phyloP scores from a whole-genome alignment of 1,140 invertebrate species.

The Diachasma alloeum region DNA sequence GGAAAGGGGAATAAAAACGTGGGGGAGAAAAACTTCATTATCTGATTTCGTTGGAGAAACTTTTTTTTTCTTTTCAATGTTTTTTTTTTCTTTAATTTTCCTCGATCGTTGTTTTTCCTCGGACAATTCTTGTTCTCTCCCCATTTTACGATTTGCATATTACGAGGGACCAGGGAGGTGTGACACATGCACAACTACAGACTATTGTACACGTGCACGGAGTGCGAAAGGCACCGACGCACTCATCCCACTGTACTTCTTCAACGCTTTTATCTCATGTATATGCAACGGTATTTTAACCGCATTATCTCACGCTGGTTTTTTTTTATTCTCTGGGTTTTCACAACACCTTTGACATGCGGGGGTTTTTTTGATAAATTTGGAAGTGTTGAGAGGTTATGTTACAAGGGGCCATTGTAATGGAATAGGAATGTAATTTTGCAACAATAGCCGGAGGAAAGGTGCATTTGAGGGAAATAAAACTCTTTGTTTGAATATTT shows the following conservation, averaged over 20 bases:
- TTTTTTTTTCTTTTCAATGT: background rate
- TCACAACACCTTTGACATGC: too few relatives aligned
- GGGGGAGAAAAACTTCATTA: background rate
- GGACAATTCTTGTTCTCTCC: background rate
- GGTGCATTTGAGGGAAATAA: too few relatives aligned
- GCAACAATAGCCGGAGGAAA: too few relatives aligned
- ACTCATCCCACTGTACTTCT: background rate
- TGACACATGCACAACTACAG: conserved; percentile 36
- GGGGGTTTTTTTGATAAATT: too few relatives aligned
- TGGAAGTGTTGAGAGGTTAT: too few relatives aligned
- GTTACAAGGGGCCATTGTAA: too few relatives aligned
- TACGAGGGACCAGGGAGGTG: conserved; percentile 32
- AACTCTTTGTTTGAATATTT: too few relatives aligned
- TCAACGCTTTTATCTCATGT: background rate
- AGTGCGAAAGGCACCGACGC: conserved; percentile 4
- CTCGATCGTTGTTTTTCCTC: background rate
- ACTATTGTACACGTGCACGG: background rate
- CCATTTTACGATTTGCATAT: conserved; percentile 40
- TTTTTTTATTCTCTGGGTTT: too few relatives aligned
- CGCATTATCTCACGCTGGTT: too few relatives aligned
- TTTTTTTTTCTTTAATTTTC: background rate
- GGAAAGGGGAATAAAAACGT: background rate
- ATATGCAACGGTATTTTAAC: background rate
- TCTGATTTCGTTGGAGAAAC: background rate
- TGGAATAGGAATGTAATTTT: too few relatives aligned